Base-by-base conservation (phyloP, 2,888 invertebrate species). In the Catocala nupta region DNA sequence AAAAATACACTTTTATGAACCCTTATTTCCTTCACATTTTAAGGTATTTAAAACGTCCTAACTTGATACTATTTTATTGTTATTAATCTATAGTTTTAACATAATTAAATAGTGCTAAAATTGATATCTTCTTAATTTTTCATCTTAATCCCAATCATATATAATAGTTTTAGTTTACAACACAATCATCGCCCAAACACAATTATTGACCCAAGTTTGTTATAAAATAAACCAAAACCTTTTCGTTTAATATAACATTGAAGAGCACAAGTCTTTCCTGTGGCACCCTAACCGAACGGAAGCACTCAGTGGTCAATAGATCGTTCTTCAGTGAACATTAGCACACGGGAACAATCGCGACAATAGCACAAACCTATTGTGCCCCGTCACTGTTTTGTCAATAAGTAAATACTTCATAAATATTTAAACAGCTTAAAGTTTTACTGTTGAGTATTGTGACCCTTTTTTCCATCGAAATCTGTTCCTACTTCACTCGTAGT, bases 361-460 rank as follows among this genome's bases (percentile, higher is more conserved):
- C 90, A 90, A 90, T 85, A 59, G 73, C 65, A 73, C 73, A 81
- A 78, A 71, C 69, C 87, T 75, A 90, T 91, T 92, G 90, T 91
- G 73, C 63, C 66, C 76, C 76, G 88, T 88, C 87, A 67, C 85
- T 91, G 90, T 92, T 93, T 92, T 89, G 91, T 87, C 90, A 92
- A 91, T 90, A 90, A 86, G 83, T 86, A 91, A 90, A 91, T 88
- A 89, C 83, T 86, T 75, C 87, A 85, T 90, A 90, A 92, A 90
- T 92, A 91, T 92, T 92, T 90, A 87, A 92, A 90, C 88, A 88
- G 89, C 90, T 89, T 87, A 82, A 72, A 72, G 74, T 76, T 81
- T 83, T 86, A 85, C 85, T 83, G 84, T 85, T 85, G 83, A 81
- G 77, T 65, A 66, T 56, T 63, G 51, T 54, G 36, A 16, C 52